Percentiles rank a stretch among this genome's conserved stretches.
These are phyloP conservation scores for Psammodynastes pulverulentus DNA, from an alignment of 2,113 vertebrate genomes.

Conservation along the genomic window DNA sequence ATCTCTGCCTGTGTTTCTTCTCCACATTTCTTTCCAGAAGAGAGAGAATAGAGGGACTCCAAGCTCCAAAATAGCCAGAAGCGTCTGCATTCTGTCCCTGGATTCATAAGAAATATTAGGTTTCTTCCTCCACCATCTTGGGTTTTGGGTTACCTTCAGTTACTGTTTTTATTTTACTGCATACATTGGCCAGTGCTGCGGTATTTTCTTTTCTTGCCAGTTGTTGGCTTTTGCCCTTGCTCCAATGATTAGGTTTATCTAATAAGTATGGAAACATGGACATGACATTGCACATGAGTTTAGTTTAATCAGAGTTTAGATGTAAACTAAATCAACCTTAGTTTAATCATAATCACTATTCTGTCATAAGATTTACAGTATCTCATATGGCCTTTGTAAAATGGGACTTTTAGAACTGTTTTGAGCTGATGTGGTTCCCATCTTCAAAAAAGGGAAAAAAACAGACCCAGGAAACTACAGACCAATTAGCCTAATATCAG, in stretches of 20 bases:
- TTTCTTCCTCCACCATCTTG: not conserved
- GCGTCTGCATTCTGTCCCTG: not conserved
- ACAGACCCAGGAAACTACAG: no score
- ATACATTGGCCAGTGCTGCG: not conserved
- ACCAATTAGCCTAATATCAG: no score
- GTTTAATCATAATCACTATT: not conserved
- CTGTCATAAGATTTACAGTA: not conserved
- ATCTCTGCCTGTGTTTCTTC: not conserved
- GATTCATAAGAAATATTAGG: not conserved
- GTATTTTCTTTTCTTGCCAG: not conserved
- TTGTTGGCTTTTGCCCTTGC: not conserved
- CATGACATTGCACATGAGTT: not conserved
- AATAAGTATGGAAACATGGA: not conserved
- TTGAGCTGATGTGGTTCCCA: no score
- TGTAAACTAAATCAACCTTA: not conserved
- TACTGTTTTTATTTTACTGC: not conserved
- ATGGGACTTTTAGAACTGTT: not conserved
- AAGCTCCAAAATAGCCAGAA: not conserved
- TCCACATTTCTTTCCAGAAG: not conserved
- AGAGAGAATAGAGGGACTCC: not conserved
- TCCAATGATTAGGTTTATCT: not conserved
- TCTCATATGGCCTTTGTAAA: not conserved
- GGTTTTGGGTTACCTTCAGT: no score
- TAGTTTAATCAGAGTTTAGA: not conserved
- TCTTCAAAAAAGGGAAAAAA: no score